These are phyloP conservation scores for Callocephalon fimbriatum DNA, from an alignment of 2,113 vertebrate species.

Conservation along the genomic window DNA sequence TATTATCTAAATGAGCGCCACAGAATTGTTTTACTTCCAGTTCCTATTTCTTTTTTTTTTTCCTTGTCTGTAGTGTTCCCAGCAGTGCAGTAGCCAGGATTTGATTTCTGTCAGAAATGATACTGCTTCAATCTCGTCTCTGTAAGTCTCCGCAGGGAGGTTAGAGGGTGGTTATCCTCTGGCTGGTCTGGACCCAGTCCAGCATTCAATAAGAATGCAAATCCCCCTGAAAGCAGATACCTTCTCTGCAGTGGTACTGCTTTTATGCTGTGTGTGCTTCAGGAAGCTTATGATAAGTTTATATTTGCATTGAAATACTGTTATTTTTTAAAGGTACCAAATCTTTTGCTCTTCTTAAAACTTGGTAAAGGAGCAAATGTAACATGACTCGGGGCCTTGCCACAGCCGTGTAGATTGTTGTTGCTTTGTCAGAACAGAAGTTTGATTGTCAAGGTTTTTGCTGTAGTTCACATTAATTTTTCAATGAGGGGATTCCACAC, in stretches of 20 bases:
- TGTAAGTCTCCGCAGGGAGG: constrained; percentile 50
- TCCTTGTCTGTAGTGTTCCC: constrained; percentile 43
- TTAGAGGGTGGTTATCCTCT: constrained; percentile 59
- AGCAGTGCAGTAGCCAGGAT: constrained; percentile 63
- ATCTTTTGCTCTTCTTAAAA: neutral
- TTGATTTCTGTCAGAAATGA: constrained; percentile 75
- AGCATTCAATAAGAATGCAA: constrained; percentile 68
- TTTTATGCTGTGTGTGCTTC: neutral
- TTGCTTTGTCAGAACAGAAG: neutral
- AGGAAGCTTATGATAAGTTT: constrained; percentile 29
- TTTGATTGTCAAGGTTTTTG: neutral
- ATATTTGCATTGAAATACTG: neutral
- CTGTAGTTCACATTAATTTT: neutral
- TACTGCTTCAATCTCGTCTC: constrained; percentile 65
- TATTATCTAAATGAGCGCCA: constrained; percentile 15
- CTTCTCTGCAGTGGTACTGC: constrained; percentile 14
- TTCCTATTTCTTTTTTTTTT: neutral
- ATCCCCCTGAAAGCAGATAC: constrained; percentile 69
- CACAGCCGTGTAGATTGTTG: neutral
- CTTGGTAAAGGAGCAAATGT: neutral
- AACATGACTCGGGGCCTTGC: neutral
- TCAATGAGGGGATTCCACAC: neutral
- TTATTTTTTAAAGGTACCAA: neutral
- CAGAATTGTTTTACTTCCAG: constrained; percentile 36
- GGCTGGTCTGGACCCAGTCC: constrained; percentile 62